These are phyloP conservation scores for Tinea pellionella DNA, from an alignment of 2,888 invertebrate genomes.

Conservation along the genomic window DNA sequence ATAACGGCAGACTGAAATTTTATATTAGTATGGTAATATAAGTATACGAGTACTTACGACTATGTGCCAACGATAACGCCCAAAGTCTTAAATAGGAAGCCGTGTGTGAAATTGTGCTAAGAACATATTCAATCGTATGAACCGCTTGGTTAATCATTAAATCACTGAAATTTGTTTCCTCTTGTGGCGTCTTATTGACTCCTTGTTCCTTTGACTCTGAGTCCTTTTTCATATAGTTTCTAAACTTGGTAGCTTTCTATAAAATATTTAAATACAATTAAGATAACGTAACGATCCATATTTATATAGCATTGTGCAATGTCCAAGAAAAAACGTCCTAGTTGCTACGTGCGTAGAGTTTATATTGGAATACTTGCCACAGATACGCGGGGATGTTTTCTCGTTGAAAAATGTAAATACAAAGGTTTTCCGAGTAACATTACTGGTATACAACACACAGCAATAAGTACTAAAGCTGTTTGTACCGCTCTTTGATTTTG, in stretches of 20 bases:
- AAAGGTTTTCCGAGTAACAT: constrained; percentile 82
- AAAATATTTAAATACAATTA: neutral
- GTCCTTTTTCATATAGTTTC: neutral
- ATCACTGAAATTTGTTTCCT: constrained; percentile 72
- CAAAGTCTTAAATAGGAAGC: constrained; percentile 91
- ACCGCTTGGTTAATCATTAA: constrained; percentile 85
- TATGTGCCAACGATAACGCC: constrained; percentile 90
- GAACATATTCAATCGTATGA: constrained; percentile 89
- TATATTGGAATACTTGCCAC: neutral
- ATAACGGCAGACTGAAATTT: too few relatives aligned
- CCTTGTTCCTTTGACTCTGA: constrained; percentile 8
- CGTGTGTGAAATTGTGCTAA: constrained; percentile 90
- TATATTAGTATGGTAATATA: neutral
- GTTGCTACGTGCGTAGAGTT: too few relatives aligned
- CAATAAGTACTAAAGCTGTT: constrained; percentile 63
- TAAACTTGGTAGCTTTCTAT: neutral
- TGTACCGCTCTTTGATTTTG: constrained; percentile 66
- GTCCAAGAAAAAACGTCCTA: too few relatives aligned
- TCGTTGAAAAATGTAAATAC: constrained; percentile 31
- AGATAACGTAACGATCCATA: neutral
- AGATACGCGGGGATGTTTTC: neutral
- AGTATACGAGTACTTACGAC: constrained; percentile 75
- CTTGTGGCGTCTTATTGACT: constrained; percentile 11
- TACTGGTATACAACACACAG: constrained; percentile 75
- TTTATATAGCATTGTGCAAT: too few relatives aligned